Evolutionary conservation across 1,140 invertebrate species (phyloP).

Genomic region (Triops longicaudatus): DNA sequence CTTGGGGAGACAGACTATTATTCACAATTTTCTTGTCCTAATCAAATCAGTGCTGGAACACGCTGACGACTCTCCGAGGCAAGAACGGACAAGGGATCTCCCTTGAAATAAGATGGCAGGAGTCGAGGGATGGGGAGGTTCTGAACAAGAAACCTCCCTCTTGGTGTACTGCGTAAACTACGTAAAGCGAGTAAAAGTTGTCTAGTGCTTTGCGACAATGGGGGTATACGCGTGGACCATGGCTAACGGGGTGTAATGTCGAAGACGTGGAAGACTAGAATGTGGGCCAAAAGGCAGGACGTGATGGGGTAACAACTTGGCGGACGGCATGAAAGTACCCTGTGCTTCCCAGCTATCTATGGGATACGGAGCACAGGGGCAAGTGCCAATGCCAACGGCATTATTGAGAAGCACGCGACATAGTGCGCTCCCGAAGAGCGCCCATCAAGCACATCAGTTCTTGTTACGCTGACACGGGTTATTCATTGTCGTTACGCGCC

Average conservation of each 20-base stretch:
- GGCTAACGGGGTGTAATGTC: neutral
- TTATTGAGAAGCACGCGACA: conserved; percentile 10
- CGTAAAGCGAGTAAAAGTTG: neutral
- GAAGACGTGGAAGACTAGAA: neutral
- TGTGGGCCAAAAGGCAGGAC: neutral
- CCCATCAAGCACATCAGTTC: conserved; percentile 5
- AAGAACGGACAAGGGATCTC: neutral
- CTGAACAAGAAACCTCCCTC: neutral
- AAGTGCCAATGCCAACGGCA: conserved; percentile 10
- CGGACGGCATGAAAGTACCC: neutral
- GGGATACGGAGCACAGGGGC: neutral
- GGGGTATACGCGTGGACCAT: neutral
- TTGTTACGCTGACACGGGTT: conserved; percentile 14
- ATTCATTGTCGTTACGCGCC: conserved; percentile 5
- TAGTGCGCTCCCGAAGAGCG: neutral
- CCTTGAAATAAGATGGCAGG: neutral
- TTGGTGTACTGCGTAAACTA: neutral
- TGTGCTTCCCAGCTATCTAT: neutral
- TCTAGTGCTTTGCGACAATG: neutral
- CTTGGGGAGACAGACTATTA: neutral
- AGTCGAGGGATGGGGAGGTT: neutral
- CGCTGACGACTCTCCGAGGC: neutral
- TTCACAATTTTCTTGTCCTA: conserved; percentile 15
- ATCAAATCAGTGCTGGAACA: neutral
- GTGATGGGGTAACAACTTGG: conserved; percentile 10